phyloP scores from a whole-genome alignment of 2,888 invertebrate species.

The Aspidiotus rigidus region DNA sequence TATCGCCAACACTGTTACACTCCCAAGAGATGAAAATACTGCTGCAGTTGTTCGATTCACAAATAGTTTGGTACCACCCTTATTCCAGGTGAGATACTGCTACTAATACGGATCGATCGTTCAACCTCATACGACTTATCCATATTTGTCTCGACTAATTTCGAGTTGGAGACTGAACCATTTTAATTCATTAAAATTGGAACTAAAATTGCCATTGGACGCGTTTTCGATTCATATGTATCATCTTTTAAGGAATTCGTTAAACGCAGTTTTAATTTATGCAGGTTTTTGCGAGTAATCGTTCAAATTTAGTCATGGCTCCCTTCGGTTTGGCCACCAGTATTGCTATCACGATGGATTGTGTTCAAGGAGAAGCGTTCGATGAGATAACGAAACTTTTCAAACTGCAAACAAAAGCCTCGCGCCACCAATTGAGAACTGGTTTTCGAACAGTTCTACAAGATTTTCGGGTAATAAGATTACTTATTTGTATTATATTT shows the following conservation, averaged over 20 bases:
- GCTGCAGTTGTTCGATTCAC: slow-evolving; percentile 36
- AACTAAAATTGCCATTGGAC: too few species aligned
- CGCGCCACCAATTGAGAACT: slow-evolving; percentile 37
- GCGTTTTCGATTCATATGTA: too few species aligned
- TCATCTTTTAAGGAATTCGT: not conserved
- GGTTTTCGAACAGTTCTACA: slow-evolving; percentile 40
- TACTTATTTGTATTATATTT: too few species aligned
- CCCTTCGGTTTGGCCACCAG: slow-evolving; percentile 40
- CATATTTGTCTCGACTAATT: too few species aligned
- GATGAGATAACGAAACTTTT: slow-evolving; percentile 39
- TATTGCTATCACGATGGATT: slow-evolving; percentile 40
- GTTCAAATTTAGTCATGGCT: slow-evolving; percentile 40
- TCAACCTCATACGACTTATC: too few species aligned
- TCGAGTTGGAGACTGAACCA: too few species aligned
- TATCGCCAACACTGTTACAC: not conserved
- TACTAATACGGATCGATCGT: too few species aligned
- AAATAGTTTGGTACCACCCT: slow-evolving; percentile 36
- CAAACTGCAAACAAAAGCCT: slow-evolving; percentile 36
- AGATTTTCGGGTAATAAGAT: slow-evolving; percentile 38
- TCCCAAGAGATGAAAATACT: slow-evolving; percentile 24
- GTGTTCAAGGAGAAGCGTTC: slow-evolving; percentile 38
- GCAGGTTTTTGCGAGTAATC: slow-evolving; percentile 37
- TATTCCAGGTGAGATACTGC: slow-evolving; percentile 34
- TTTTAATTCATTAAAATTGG: too few species aligned
- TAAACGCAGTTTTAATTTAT: not conserved